A percentile compares a stretch with the other conserved stretches of the same genome.
phyloP scores from a whole-genome alignment of 2,113 vertebrate species.

The Harpagus bidentatus region DNA sequence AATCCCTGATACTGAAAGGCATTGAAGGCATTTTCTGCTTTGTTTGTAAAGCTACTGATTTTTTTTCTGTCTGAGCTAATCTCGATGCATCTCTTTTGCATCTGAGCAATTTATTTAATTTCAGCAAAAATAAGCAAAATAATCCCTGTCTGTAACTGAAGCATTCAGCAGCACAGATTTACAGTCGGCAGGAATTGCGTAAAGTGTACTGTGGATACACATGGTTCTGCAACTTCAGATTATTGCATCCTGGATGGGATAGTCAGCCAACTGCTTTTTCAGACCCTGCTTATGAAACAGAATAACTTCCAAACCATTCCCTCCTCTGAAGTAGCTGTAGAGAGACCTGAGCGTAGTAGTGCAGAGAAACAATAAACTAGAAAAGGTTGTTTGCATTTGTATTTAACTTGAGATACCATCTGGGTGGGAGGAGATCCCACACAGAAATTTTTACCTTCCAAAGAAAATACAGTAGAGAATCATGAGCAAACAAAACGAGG shows the following conservation, averaged over 20 bases:
- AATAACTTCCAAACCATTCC: not conserved
- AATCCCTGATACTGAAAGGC: not conserved
- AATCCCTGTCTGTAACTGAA: not conserved
- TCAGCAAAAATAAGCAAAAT: not conserved
- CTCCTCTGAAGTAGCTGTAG: not conserved
- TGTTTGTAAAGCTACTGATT: not conserved
- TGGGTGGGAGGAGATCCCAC: not conserved
- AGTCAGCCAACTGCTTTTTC: not conserved
- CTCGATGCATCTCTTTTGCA: not conserved
- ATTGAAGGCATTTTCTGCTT: not conserved
- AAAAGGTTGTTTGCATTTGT: not conserved
- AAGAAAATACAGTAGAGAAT: not conserved
- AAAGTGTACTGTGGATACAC: not conserved
- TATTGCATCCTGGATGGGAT: not conserved
- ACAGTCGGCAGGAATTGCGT: rapidly evolving
- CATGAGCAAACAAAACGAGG: not conserved
- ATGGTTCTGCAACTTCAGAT: not conserved
- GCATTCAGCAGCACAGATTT: not conserved
- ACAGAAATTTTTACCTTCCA: not conserved
- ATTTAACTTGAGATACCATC: not conserved
- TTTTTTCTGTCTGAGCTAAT: not conserved
- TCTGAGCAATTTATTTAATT: not conserved
- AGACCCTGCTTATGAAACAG: not conserved
- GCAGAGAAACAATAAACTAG: not conserved
- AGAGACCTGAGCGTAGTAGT: not conserved